Conservation (phyloP, 92 coral and sea anemone genomes). For the Micromussa lordhowensis region DNA sequence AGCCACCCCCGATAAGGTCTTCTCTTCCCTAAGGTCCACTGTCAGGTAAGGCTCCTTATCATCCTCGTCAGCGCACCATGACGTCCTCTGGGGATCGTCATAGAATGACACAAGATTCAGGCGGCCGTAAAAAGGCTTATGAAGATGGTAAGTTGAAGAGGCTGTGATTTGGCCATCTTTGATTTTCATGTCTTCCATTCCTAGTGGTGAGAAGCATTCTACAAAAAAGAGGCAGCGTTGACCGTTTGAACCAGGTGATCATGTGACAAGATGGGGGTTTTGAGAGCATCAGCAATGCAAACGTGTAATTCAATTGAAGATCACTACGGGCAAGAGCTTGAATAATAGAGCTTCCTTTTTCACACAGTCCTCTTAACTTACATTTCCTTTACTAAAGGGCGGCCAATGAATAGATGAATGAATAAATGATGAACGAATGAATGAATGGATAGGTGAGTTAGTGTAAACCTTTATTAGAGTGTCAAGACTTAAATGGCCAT, state of each 20-base stretch:
- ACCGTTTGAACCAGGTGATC: neutral
- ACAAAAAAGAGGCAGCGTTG: neutral
- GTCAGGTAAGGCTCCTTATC: constrained; percentile 96
- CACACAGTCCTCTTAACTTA: too few species aligned
- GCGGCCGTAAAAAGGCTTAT: constrained; percentile 93
- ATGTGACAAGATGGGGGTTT: neutral
- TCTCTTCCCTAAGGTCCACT: constrained; percentile 85
- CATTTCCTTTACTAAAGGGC: too few species aligned
- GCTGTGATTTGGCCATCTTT: constrained; percentile 91
- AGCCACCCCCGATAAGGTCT: constrained; percentile 94
- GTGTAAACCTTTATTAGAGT: too few species aligned
- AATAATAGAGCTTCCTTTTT: too few species aligned
- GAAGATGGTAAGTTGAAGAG: constrained; percentile 83
- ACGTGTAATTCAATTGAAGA: too few species aligned
- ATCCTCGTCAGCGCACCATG: constrained; percentile 96
- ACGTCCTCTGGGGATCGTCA: constrained; percentile 91
- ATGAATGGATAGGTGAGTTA: too few species aligned
- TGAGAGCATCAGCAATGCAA: neutral
- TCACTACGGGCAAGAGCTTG: too few species aligned
- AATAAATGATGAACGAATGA: too few species aligned
- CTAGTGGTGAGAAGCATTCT: constrained; percentile 96
- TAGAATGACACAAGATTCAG: constrained; percentile 92
- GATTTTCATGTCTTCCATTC: constrained; percentile 96
- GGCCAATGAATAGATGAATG: too few species aligned
- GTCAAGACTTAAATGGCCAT: too few species aligned